These are phyloP conservation scores for Laticauda laticaudata DNA, from an alignment of 2,113 vertebrate species.

Conservation along the genomic window DNA sequence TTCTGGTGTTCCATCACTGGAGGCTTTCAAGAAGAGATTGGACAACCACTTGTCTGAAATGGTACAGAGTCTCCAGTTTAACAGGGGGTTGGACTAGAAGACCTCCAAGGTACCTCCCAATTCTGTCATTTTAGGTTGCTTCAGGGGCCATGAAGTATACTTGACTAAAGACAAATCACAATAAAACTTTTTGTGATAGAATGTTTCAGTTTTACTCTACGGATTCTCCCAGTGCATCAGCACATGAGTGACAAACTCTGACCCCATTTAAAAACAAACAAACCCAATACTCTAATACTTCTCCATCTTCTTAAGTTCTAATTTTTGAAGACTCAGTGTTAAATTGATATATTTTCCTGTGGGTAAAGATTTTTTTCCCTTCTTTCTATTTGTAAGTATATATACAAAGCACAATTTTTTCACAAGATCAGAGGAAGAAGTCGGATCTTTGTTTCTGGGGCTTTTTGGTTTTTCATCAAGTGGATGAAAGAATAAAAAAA, in stretches of 20 bases:
- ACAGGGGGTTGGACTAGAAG: too few relatives aligned
- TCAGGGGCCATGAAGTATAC: background rate
- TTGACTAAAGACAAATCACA: background rate
- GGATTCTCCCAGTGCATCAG: background rate
- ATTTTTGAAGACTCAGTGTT: constrained; percentile 83
- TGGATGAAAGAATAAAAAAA: background rate
- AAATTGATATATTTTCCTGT: constrained; percentile 81
- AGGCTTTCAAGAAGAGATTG: too few relatives aligned
- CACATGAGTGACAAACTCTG: background rate
- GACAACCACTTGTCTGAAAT: too few relatives aligned
- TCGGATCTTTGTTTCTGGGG: background rate
- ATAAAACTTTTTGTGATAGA: background rate
- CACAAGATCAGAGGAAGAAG: too few relatives aligned
- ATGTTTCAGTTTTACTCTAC: background rate
- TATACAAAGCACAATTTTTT: background rate
- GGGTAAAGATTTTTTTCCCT: constrained; percentile 81
- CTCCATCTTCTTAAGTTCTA: constrained; percentile 75
- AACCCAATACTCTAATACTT: constrained; percentile 64
- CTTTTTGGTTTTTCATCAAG: background rate
- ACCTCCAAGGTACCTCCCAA: background rate
- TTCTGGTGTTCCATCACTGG: too few relatives aligned
- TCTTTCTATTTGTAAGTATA: background rate
- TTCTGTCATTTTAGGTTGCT: background rate
- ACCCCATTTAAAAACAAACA: background rate
- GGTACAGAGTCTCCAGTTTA: background rate